These are phyloP conservation scores for Dryoscopus gambensis DNA, from an alignment of 2,113 vertebrate genomes.

Conservation along the genomic window DNA sequence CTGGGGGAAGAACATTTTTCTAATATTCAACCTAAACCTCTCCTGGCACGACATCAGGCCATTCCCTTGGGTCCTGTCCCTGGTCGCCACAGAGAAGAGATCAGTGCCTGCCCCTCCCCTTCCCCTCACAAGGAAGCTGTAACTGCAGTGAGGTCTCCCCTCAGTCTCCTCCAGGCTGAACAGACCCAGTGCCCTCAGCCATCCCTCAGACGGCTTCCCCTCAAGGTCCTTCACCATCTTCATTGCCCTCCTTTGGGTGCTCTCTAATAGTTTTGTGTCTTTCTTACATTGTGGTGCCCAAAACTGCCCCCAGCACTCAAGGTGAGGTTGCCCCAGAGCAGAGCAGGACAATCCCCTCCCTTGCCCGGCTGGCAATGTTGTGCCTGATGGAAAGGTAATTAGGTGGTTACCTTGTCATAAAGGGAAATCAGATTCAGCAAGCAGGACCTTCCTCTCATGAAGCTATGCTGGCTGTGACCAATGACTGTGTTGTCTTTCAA, in stretches of 20 bases:
- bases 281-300: not conserved
- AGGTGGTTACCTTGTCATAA: not conserved
- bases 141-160: not conserved
- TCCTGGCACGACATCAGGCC: not conserved
- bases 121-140: not conserved
- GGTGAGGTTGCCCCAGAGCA: not conserved
- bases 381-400: not conserved
- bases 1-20: not conserved
- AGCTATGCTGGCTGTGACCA: not conserved
- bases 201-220: not conserved
- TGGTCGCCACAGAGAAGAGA: not conserved
- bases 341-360: not conserved
- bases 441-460: not conserved
- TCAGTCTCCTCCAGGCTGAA: not conserved
- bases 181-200: not conserved
- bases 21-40: not conserved
- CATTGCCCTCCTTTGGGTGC: not conserved
- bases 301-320: not conserved
- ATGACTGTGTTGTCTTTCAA: not conserved
- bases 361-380: rapidly evolving
- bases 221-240: not conserved
- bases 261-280: not conserved
- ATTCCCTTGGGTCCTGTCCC: not conserved
- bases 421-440: not conserved
- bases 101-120: not conserved